phyloP scores from a whole-genome alignment of 2,888 invertebrate genomes.

The Calameuta idolon region DNA sequence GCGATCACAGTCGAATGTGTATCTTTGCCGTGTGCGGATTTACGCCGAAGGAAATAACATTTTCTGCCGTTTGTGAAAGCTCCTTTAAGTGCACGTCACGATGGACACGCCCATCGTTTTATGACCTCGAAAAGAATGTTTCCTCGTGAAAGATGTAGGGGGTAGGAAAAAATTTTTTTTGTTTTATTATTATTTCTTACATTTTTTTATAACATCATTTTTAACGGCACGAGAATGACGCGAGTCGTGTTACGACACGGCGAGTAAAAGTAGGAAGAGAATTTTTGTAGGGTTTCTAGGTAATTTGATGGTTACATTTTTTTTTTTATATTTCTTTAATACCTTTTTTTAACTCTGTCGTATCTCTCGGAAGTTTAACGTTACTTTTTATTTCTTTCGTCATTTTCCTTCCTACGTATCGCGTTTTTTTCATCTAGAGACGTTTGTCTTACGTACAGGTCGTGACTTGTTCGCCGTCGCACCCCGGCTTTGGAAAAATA shows the following conservation, averaged over 20 bases:
- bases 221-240: not conserved
- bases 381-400: not conserved
- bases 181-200: not conserved
- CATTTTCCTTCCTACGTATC: not conserved
- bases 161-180: not conserved
- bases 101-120: not conserved
- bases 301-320: not conserved
- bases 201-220: not conserved
- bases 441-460: not conserved
- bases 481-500: not conserved
- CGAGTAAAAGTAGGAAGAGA: not conserved
- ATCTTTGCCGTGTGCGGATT: not conserved
- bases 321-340: not conserved
- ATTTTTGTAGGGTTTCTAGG: not conserved
- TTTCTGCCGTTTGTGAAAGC: not conserved
- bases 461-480: not conserved
- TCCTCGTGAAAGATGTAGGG: not conserved
- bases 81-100: not conserved
- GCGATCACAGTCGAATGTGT: not conserved
- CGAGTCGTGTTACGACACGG: not conserved
- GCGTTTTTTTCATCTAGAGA: not conserved
- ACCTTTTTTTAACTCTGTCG: not conserved
- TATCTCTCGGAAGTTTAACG: not conserved
- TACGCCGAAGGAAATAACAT: not conserved
- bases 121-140: not conserved